phyloP scores from a whole-genome alignment of 2,888 invertebrate genomes.

The Agonopterix heracliana region DNA sequence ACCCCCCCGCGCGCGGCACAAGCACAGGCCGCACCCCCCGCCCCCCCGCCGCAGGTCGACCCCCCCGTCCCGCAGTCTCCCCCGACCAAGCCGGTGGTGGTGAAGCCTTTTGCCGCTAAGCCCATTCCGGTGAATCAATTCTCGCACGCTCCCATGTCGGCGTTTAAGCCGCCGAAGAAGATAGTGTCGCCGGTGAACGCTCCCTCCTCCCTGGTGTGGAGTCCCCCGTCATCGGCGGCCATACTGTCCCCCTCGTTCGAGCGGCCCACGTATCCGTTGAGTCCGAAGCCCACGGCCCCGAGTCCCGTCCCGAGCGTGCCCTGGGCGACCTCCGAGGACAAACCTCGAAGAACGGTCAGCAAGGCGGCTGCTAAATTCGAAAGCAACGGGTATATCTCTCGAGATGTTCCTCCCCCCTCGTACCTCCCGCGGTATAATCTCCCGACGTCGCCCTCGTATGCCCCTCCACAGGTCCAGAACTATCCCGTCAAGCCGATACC shows the following conservation, averaged over 20 bases:
- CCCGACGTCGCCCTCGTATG: constrained; percentile 36
- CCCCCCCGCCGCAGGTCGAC: constrained; percentile 15
- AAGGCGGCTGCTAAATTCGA: constrained; percentile 40
- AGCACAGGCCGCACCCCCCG: constrained; percentile 5
- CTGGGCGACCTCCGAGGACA: constrained; percentile 61
- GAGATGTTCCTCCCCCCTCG: constrained; percentile 28
- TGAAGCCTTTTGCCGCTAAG: constrained; percentile 71
- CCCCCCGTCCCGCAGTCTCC: constrained; percentile 25
- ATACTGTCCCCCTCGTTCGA: constrained; percentile 44
- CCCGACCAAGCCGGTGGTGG: constrained; percentile 41
- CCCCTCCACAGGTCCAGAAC: constrained; percentile 32
- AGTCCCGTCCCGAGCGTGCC: constrained; percentile 30
- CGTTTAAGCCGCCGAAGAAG: constrained; percentile 79
- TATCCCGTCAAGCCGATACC: constrained; percentile 55
- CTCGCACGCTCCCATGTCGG: constrained; percentile 86
- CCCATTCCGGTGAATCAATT: constrained; percentile 82
- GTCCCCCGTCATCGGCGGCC: constrained; percentile 53
- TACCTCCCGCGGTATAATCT: constrained; percentile 26
- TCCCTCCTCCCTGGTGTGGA: constrained; percentile 52
- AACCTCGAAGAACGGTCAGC: constrained; percentile 67
- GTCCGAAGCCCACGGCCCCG: constrained; percentile 16
- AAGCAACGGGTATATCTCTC: constrained; percentile 16
- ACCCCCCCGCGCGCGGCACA: constrained; percentile 8
- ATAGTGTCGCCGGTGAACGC: constrained; percentile 51
- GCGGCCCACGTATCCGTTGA: constrained; percentile 25